Evolutionary conservation across 2,888 invertebrate genomes (phyloP).

Genomic region (Pterostichus madidus): DNA sequence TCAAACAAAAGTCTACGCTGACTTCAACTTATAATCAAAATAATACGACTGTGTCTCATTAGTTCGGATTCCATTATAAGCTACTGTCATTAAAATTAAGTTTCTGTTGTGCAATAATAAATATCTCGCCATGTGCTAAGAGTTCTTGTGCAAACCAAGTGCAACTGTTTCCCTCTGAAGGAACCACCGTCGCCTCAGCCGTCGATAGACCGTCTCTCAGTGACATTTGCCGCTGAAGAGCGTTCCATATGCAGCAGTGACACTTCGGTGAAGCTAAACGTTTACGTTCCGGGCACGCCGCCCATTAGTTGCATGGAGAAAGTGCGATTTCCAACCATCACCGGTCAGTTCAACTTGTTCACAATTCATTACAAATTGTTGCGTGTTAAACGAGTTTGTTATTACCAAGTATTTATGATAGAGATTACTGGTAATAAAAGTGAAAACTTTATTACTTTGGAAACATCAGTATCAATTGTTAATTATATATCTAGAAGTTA

Average conservation of each 20-base stretch:
- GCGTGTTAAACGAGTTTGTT: too few species aligned
- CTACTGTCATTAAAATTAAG: too few species aligned
- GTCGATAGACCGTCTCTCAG: constrained; percentile 85
- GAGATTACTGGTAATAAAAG: too few species aligned
- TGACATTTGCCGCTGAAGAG: constrained; percentile 84
- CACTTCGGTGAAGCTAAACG: constrained; percentile 69
- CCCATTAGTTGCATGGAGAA: constrained; percentile 72
- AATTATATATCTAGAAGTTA: too few species aligned
- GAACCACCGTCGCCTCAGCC: constrained; percentile 84
- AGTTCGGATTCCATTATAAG: too few species aligned
- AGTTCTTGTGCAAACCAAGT: neutral
- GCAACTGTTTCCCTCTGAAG: neutral
- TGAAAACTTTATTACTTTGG: too few species aligned
- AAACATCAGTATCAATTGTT: too few species aligned
- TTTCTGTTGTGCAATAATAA: too few species aligned
- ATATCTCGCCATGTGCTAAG: neutral
- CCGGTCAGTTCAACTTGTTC: constrained; percentile 68
- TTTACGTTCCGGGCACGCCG: constrained; percentile 55
- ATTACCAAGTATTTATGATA: too few species aligned
- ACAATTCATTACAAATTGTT: neutral
- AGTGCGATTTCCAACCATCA: constrained; percentile 71
- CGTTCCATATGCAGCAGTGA: constrained; percentile 75
- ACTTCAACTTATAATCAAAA: too few species aligned
- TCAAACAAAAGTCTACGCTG: too few species aligned
- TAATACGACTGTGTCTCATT: too few species aligned